Evolutionary conservation across 2,113 vertebrate genomes (phyloP), one percentile per base, ranked within the genome.

Genomic region (Thalassoma bifasciatum): DNA sequence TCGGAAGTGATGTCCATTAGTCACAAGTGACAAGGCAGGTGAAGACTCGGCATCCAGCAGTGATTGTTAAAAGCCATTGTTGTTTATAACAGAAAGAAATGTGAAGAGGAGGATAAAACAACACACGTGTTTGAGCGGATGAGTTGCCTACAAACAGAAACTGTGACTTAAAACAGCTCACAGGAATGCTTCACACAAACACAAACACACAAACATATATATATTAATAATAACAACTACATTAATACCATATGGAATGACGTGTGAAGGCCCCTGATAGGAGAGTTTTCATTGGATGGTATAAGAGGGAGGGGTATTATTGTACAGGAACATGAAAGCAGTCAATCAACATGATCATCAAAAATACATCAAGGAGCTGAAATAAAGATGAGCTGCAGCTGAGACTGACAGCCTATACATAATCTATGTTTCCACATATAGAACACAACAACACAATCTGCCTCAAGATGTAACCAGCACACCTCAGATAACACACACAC

Each of bases 1-100:
- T 86, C 59, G 68, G 82, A 92, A 89, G 89, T 85, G 83, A 90
- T 86, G 86, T 88, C 84, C 72, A 89, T 89, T 90, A 89, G 89
- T 83, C 84, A 89, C 86, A 87, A 89, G 79, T 84, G 86, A 91
- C 72, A 74, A 85, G 84, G 81, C 86, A 89, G 89, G 86, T 89
- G 86, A 91, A 79, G 84, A 77, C 50, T 72, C n/a, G 22, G 75
- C 79, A 81, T 75, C 63, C 76, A 81, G 73, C 75, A 72, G 82
- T 68, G 83, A 81, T 86, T 87, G 85, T 77, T 72, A 56, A 82
- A 77, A 82, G 68, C 64, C 57, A 51, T 68, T 79, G 59, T 83
- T 85, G 68, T 86, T 89, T 82, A 72, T 66, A 80, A 78, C 71
- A 58, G 64, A 80, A 52, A 54, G 30, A 37, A 57, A 80, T 75